A percentile compares a stretch with the other conserved stretches of the same genome.
Evolutionary conservation across 1,140 invertebrate species (phyloP).

Genomic region (Drosophila orosa): DNA sequence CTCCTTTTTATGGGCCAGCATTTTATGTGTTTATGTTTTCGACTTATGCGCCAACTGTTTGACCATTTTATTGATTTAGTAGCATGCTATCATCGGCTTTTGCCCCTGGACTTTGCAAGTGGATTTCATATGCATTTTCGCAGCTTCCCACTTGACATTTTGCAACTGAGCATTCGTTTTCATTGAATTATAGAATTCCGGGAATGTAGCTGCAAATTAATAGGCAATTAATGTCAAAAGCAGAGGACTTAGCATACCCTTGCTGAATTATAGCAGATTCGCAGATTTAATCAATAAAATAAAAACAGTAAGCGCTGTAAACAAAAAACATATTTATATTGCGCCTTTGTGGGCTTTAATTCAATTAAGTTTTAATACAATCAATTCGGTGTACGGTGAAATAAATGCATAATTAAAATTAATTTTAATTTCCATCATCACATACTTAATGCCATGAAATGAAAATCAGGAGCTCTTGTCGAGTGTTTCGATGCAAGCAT

Average conservation of each 20-base stretch:
- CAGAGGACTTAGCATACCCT: conserved; percentile 16
- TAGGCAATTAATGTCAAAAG: conserved; percentile 66
- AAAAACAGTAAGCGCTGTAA: background rate
- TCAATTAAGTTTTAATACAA: conserved; percentile 57
- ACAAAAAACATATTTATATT: conserved; percentile 13
- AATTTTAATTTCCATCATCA: conserved; percentile 31
- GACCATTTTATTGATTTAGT: conserved; percentile 46
- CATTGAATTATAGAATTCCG: conserved; percentile 48
- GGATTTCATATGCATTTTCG: conserved; percentile 1
- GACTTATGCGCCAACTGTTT: conserved; percentile 47
- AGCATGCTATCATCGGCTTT: conserved; percentile 34
- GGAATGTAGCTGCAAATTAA: conserved; percentile 66
- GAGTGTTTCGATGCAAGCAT: background rate
- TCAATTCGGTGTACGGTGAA: conserved; percentile 27
- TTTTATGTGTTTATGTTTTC: conserved; percentile 53
- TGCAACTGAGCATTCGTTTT: conserved; percentile 34
- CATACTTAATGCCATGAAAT: conserved; percentile 12
- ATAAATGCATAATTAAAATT: conserved; percentile 48
- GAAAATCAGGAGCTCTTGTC: background rate
- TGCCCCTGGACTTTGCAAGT: conserved; percentile 7
- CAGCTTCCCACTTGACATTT: conserved; percentile 25
- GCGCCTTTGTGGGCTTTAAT: conserved; percentile 15
- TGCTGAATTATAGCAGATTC: conserved; percentile 32
- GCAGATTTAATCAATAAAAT: conserved; percentile 31
- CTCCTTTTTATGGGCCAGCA: conserved; percentile 42